phyloP scores from a whole-genome alignment of 2,888 invertebrate genomes.

The Nesidiocoris tenuis region DNA sequence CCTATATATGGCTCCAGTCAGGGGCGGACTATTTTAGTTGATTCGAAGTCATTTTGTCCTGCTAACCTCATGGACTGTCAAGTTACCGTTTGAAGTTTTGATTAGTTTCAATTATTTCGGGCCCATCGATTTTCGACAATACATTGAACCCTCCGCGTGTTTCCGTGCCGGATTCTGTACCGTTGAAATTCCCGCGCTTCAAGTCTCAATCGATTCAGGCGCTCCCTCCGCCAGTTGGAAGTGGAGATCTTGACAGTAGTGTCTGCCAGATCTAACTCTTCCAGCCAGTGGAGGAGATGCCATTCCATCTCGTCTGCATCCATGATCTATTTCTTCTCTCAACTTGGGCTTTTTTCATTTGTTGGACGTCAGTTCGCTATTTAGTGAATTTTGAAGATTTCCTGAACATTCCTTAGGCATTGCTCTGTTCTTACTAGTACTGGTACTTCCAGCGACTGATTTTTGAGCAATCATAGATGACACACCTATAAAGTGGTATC shows the following conservation, averaged over 20 bases:
- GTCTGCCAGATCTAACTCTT: slow-evolving; percentile 74
- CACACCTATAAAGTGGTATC: too few relatives aligned
- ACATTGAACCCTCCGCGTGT: not conserved
- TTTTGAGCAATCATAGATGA: too few relatives aligned
- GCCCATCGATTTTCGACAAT: not conserved
- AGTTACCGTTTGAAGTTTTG: not conserved
- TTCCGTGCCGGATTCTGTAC: not conserved
- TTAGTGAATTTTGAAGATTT: too few relatives aligned
- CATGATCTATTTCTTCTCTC: not conserved
- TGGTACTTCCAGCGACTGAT: too few relatives aligned
- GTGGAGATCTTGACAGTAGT: slow-evolving; percentile 62
- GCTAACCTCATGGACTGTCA: not conserved
- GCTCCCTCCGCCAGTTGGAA: slow-evolving; percentile 61
- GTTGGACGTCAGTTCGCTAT: not conserved
- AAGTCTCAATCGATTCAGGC: not conserved
- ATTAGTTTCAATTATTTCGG: not conserved
- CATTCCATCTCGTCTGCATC: not conserved
- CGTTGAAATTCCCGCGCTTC: not conserved
- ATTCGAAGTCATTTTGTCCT: not conserved
- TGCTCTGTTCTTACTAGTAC: not conserved
- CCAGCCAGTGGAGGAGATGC: slow-evolving; percentile 61
- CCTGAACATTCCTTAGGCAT: not conserved
- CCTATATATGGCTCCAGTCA: slow-evolving; percentile 21
- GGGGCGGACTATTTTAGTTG: slow-evolving; percentile 9
- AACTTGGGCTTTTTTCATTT: not conserved